Base-by-base conservation (phyloP, 2,797 vertebrate species). In the Trematomus bernacchii region DNA sequence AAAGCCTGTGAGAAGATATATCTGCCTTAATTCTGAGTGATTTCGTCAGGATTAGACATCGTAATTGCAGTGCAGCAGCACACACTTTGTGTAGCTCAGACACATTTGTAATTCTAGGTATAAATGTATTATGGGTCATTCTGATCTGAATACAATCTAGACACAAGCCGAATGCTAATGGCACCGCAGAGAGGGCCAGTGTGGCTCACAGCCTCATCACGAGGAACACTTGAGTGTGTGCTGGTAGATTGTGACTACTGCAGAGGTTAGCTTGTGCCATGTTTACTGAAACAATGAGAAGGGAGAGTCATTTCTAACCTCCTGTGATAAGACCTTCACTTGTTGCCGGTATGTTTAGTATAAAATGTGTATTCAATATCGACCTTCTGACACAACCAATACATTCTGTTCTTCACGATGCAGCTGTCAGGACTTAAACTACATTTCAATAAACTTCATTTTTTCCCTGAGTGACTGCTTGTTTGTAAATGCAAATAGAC, bases 71-170 rank as follows among this genome's bases (percentile, higher is more conserved):
- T 30, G 21, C 62, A 63, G 16, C 42, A 50, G 74, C 71, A 77
- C 71, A 72, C 47, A 55, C 72, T 10, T 19, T 58, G 53, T 58
- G 66, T 44, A 47, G 73, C 72, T 30, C 43, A 57, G 65, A 44
- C 58, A 50, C 63, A 60, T 71, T 85, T 58, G 79, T 83, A 85
- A 85, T 85, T 84, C 65, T 70, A 82, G 79, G 73, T 87, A 65
- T 77, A 83, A 83, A 85, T 85, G 66, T 77, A 85, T 75, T 73
- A 84, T 84, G 62, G 79, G 87, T 85, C 76, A 85, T 85, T 91
- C 80, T 85, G 84, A 85, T 77, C 69, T 74, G 76, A 82, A 87
- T 85, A 77, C 55, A 62, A 82, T 85, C 63, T 76, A 33, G 46
- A 64, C 65, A 72, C 18, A 69, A 80, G 76, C 27, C 11, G 71